These are phyloP conservation scores for Thaleichthys pacificus DNA, from an alignment of 2,797 vertebrate genomes.

Conservation along the genomic window DNA sequence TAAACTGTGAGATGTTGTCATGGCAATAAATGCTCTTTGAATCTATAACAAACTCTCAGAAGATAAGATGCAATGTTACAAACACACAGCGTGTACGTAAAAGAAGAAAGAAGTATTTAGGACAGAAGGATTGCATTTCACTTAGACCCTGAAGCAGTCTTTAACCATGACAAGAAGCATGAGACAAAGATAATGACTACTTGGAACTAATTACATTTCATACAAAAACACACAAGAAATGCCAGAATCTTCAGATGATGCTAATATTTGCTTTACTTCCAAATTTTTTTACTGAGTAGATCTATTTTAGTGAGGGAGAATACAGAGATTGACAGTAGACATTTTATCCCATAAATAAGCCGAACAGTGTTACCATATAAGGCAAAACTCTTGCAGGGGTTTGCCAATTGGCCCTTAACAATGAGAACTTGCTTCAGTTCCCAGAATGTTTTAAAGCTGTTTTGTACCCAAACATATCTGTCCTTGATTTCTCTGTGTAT, in stretches of 20 bases:
- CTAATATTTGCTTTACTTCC: no score
- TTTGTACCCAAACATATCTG: no score
- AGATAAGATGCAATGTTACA: no score
- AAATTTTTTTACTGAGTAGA: not conserved
- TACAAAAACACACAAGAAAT: no score
- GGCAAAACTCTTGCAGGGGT: constrained; percentile 2
- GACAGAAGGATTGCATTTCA: not conserved
- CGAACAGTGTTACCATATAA: constrained; percentile 18
- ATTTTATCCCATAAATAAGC: constrained; percentile 1
- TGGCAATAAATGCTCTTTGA: constrained; percentile 38
- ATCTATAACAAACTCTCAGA: constrained; percentile 24
- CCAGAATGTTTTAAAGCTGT: no score
- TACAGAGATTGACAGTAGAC: constrained; percentile 20
- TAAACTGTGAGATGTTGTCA: constrained; percentile 35
- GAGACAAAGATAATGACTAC: not conserved
- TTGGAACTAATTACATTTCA: no score
- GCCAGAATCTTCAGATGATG: no score
- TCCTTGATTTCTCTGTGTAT: no score
- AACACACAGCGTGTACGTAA: no score
- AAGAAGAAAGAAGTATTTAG: not conserved
- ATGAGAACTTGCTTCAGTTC: no score
- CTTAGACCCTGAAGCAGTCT: not conserved
- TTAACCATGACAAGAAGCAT: not conserved
- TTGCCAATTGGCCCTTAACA: no score
- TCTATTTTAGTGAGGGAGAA: constrained; percentile 12